phyloP scores from a whole-genome alignment of 2,113 vertebrate genomes.

The Hippocampus comes region DNA sequence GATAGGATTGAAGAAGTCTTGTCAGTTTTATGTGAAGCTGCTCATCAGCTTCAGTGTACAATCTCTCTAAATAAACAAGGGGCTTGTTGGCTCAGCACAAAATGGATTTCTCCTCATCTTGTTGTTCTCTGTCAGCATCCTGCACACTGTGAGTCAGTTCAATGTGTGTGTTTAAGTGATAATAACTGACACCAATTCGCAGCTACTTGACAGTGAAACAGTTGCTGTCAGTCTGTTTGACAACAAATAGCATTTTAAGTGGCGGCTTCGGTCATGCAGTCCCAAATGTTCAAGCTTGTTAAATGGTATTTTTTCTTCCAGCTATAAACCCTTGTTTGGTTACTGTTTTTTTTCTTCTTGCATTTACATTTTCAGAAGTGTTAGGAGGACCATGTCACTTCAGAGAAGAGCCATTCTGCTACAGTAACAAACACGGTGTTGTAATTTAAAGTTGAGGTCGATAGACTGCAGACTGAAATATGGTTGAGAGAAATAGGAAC shows the following conservation, averaged over 20 bases:
- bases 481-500: background rate
- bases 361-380: no score
- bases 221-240: constrained; percentile 26
- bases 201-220: constrained; percentile 18
- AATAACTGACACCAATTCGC: constrained; percentile 33
- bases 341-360: background rate
- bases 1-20: constrained; percentile 4
- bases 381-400: background rate
- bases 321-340: background rate
- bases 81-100: constrained; percentile 25
- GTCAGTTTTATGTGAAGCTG: background rate
- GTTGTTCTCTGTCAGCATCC: constrained; percentile 2
- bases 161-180: constrained; percentile 9
- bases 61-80: constrained; percentile 13
- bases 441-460: background rate
- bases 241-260: constrained; percentile 30
- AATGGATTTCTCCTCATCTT: constrained; percentile 27
- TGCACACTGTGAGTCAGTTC: background rate
- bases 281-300: constrained; percentile 8
- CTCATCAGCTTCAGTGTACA: background rate
- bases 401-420: background rate
- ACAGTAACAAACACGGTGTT: background rate
- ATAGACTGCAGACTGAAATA: background rate
- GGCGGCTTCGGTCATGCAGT: constrained; percentile 4
- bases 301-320: background rate